Evolutionary conservation across 2,113 vertebrate genomes (phyloP), one percentile per base, ranked within the genome.

Genomic region (Macrotus californicus): DNA sequence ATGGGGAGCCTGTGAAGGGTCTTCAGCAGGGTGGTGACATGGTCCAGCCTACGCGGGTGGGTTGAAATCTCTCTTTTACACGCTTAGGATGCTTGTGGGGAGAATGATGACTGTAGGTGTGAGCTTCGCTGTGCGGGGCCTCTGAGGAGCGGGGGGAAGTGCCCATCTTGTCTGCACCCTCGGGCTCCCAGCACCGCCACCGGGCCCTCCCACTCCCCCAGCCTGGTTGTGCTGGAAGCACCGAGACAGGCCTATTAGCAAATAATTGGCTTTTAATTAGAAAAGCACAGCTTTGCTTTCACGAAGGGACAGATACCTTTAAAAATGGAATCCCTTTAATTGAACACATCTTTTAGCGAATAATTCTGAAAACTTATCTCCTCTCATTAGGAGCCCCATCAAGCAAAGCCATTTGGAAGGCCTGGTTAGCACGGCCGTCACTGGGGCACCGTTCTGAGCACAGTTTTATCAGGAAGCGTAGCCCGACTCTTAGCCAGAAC

Each of bases 261-360:
- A 95, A 85, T 94, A 96, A 96, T 97, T 96, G 97, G 84, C 97
- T 96, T 94, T 96, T 97, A 97, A 97, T 97, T 97, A 97, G 92
- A 89, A 80, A 93, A 92, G 79, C 3, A 26, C 22, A 59, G 86
- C 66, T 93, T 97, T 98, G 97, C 97, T 94, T 97, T 77, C 95
- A 90, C 41, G 73, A 86, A 97, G 94, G 94, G 91, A 89, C 93
- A 97, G 96, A 97, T 97, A 96, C 96, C 97, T 97, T 96, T 97
- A 97, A 86, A 97, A 97, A 93, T 31, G 24, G 56, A 96, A 91
- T 96, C 22, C 39, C 66, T 95, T 96, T 97, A 98, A 97, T 97
- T 97, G 96, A 97, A 97, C 81, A 96, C 95, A 95, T 96, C 87
- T 95, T 97, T 97, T 95, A 93, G 66, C 41, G 96, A 77, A 84